Percentiles rank a stretch among this genome's conserved stretches.
These are phyloP conservation scores for Lithophane semibrunnea DNA, from an alignment of 2,888 invertebrate species.

Conservation along the genomic window DNA sequence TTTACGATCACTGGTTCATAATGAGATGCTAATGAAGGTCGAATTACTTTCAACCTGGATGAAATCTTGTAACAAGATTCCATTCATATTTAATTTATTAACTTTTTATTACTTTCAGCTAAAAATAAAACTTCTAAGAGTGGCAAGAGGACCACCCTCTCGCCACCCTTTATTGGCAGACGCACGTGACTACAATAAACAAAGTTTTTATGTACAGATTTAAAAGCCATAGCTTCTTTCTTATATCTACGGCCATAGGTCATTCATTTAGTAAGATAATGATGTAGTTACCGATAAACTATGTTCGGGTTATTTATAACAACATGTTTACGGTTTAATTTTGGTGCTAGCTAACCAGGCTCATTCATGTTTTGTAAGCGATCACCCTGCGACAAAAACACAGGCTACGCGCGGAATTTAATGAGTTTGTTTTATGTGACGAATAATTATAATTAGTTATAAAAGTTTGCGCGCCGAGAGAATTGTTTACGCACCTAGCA, in stretches of 20 bases:
- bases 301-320: constrained; percentile 75
- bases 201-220: constrained; percentile 54
- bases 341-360: constrained; percentile 60
- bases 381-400: constrained; percentile 50
- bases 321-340: constrained; percentile 77
- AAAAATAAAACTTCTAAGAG: constrained; percentile 2
- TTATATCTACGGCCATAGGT: constrained; percentile 45
- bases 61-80: neutral
- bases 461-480: constrained; percentile 55
- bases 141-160: neutral
- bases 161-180: neutral
- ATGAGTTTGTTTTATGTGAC: constrained; percentile 57
- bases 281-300: constrained; percentile 72
- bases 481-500: constrained; percentile 65
- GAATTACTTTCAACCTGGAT: neutral
- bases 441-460: constrained; percentile 41
- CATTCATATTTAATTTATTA: constrained; percentile 34
- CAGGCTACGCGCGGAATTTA: constrained; percentile 58
- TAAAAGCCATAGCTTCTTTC: constrained; percentile 18
- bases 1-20: constrained; percentile 18
- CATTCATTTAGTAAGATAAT: constrained; percentile 65
- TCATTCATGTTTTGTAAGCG: constrained; percentile 70
- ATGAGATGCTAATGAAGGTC: constrained; percentile 34
- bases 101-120: constrained; percentile 26
- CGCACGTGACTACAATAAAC: constrained; percentile 49